phyloP scores from a whole-genome alignment of 2,797 vertebrate species.

The Crocodylus rhombifer region DNA sequence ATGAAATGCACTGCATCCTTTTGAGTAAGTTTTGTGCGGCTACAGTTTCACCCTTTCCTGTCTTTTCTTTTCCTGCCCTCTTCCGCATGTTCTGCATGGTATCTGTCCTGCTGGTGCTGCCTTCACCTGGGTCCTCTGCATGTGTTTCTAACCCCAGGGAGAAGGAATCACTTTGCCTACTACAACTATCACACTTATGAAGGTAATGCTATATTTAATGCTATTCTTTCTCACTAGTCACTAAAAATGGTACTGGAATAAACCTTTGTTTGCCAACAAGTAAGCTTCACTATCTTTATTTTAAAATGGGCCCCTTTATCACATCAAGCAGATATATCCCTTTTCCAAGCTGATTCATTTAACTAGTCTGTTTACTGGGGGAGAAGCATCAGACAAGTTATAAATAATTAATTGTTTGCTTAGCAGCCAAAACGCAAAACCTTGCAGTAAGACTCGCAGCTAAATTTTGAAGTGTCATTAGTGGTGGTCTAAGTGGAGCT shows the following conservation, averaged over 20 bases:
- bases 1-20: conserved; percentile 62
- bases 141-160: conserved; percentile 92
- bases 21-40: conserved; percentile 65
- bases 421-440: background rate
- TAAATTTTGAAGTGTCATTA: background rate
- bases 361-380: background rate
- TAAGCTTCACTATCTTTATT: background rate
- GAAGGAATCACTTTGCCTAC: conserved; percentile 98
- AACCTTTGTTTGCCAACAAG: background rate
- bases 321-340: background rate
- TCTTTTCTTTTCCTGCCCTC: conserved; percentile 85
- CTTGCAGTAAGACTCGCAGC: background rate
- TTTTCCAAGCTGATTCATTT: background rate
- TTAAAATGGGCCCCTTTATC: background rate
- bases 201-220: conserved; percentile 88
- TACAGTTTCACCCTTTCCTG: conserved; percentile 83
- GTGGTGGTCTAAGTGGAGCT: background rate
- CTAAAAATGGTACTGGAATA: conserved; percentile 55
- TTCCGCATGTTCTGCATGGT: conserved; percentile 85
- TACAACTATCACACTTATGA: conserved; percentile 93
- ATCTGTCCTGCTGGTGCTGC: conserved; percentile 85
- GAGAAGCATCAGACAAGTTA: background rate
- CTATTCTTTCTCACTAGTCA: conserved; percentile 53
- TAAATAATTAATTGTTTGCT: background rate
- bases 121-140: conserved; percentile 90